Evolutionary conservation across 2,797 vertebrate species (phyloP).

Genomic region (Dendrocincla fuliginosa): DNA sequence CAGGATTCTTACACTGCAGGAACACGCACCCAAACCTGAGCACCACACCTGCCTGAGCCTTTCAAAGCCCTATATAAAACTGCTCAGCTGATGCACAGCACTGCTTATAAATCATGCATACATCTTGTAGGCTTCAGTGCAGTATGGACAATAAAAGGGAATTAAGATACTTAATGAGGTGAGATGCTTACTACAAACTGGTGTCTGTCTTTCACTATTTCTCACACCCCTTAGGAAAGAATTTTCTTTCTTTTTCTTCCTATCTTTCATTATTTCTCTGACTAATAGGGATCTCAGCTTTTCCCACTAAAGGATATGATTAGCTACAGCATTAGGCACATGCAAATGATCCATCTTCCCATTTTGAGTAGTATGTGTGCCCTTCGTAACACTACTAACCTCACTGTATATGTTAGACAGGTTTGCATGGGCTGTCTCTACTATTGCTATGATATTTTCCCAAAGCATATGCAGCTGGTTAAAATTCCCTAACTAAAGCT

Average conservation of each 20-base stretch:
- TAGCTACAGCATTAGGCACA: not conserved
- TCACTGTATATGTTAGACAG: not conserved
- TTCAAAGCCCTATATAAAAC: constrained; percentile 10
- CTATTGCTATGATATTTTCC: not conserved
- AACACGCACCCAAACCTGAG: not conserved
- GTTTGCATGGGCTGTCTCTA: not conserved
- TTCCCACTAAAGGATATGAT: not conserved
- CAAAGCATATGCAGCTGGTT: not conserved
- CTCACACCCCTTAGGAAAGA: not conserved
- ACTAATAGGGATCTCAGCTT: not conserved
- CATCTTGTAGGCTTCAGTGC: not conserved
- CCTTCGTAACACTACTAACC: not conserved
- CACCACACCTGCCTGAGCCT: not conserved
- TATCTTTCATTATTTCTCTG: not conserved
- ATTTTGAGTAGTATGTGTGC: not conserved
- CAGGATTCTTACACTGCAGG: not conserved
- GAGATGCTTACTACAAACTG: constrained; percentile 11
- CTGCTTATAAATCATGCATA: constrained; percentile 44
- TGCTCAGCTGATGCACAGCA: not conserved
- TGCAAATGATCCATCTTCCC: not conserved
- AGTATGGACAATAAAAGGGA: constrained; percentile 38
- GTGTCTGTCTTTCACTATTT: not conserved
- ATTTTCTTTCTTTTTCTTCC: not conserved
- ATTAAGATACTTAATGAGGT: constrained; percentile 52
- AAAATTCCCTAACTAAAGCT: not conserved